These are phyloP conservation scores for Fragum fragum DNA, from an alignment of 2,888 invertebrate genomes.

Conservation along the genomic window DNA sequence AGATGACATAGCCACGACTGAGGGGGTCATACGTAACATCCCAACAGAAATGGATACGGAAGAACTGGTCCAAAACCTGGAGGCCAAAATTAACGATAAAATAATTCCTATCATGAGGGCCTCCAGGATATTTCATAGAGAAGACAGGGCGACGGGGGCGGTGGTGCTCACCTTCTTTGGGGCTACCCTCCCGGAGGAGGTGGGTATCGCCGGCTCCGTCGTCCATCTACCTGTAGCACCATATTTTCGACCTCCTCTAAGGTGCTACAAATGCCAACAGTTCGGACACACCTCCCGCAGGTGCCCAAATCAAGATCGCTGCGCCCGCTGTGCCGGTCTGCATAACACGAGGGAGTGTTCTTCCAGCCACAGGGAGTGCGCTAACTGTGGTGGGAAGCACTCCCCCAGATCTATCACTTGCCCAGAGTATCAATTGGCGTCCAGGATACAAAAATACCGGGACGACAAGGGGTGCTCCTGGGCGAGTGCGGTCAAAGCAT, in stretches of 20 bases:
- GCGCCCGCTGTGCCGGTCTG: background rate
- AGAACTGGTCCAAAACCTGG: background rate
- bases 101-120: background rate
- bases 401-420: background rate
- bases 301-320: background rate
- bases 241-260: background rate
- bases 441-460: background rate
- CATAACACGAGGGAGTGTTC: background rate
- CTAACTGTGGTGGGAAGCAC: background rate
- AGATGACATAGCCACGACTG: background rate
- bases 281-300: background rate
- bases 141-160: background rate
- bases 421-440: background rate
- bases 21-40: background rate
- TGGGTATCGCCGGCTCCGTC: background rate
- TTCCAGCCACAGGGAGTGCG: background rate
- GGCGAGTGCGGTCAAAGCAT: background rate
- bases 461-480: conserved; percentile 7
- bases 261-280: background rate
- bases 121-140: background rate
- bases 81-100: background rate
- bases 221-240: background rate
- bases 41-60: background rate
- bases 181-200: background rate
- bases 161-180: conserved; percentile 2